A percentile compares a stretch with the other conserved stretches of the same genome.
phyloP scores from a whole-genome alignment of 2,888 invertebrate genomes.

The Leptinotarsa juncta region DNA sequence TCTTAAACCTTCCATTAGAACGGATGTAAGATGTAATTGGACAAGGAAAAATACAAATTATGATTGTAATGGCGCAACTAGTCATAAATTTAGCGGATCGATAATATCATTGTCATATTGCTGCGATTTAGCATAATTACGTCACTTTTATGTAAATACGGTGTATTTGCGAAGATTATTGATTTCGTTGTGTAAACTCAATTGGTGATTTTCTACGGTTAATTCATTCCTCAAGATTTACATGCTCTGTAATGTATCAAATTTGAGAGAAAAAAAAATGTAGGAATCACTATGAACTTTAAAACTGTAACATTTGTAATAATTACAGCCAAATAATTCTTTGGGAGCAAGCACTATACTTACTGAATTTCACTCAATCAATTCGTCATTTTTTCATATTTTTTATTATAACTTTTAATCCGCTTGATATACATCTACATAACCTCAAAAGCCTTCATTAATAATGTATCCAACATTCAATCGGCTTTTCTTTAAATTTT shows the following conservation, averaged over 20 bases:
- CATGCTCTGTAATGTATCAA: not conserved
- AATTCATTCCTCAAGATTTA: not conserved
- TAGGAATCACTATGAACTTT: no score
- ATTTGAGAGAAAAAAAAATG: no score
- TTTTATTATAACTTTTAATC: no score
- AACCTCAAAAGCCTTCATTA: no score
- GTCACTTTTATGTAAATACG: slow-evolving; percentile 16
- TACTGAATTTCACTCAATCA: no score
- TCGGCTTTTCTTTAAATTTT: no score
- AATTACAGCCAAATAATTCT: no score
- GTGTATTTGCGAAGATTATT: not conserved
- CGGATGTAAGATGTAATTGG: slow-evolving; percentile 19
- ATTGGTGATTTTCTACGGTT: not conserved
- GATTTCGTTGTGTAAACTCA: slow-evolving; percentile 3
- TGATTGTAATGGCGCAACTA: slow-evolving; percentile 10
- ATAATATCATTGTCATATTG: slow-evolving; percentile 18
- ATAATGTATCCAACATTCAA: no score
- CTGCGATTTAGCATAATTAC: slow-evolving; percentile 23
- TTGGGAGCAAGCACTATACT: no score
- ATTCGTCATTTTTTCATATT: no score
- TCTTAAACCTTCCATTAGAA: slow-evolving; percentile 22
- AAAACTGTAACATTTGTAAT: no score
- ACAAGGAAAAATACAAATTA: slow-evolving; percentile 26
- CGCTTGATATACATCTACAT: no score
- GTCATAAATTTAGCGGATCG: slow-evolving; percentile 21